Percentiles rank a stretch among this genome's conserved stretches.
These are phyloP conservation scores for Otolemur garnettii DNA, from an alignment of 2,113 vertebrate species.

Conservation along the genomic window DNA sequence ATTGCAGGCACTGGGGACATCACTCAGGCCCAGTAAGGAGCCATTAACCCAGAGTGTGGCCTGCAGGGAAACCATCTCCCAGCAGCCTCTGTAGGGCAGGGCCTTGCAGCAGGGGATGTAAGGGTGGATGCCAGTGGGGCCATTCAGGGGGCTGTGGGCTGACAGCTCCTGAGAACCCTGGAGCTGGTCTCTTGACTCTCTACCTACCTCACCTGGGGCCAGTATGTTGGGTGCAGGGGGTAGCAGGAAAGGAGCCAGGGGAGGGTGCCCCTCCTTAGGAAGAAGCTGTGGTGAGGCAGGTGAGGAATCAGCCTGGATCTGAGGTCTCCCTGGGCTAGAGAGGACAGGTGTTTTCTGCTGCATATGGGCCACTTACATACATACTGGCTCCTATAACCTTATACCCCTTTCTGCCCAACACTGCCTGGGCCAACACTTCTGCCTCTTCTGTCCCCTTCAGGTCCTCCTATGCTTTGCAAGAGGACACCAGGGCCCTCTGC, in stretches of 20 bases:
- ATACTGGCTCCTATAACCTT: neutral
- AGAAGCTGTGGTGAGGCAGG: neutral
- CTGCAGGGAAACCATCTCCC: neutral
- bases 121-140: too few species aligned
- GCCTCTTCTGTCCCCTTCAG: neutral
- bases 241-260: neutral
- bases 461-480: neutral
- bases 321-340: neutral
- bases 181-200: neutral
- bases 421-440: neutral
- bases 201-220: neutral
- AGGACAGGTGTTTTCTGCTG: neutral
- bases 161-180: neutral
- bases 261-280: too few species aligned
- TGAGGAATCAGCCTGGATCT: neutral
- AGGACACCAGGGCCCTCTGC: neutral
- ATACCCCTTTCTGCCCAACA: fast-evolving
- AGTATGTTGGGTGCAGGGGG: fast-evolving
- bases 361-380: neutral
- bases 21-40: conserved; percentile 30
- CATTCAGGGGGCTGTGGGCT: neutral
- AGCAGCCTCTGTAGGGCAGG: neutral
- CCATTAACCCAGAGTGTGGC: conserved; percentile 44
- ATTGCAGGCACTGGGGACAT: neutral
- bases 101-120: neutral